Conservation (phyloP, 2,113 vertebrate genomes). For the Cricetomys ansorgei region DNA sequence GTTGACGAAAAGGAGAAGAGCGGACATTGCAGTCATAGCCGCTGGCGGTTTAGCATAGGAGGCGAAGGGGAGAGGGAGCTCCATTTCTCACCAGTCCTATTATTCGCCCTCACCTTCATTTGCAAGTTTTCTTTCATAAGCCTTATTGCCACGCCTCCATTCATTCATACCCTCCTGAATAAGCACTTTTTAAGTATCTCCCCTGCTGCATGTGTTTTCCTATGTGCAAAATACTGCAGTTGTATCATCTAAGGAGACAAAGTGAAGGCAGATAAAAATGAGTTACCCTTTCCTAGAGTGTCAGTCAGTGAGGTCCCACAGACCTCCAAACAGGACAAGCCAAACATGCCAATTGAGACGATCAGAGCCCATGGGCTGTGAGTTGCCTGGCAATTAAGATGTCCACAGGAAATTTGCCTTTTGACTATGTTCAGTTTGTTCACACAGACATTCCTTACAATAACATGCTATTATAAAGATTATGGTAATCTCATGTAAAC, state of each 20-base stretch:
- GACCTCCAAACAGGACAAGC: background rate
- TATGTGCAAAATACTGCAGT: background rate
- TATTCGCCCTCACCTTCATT: background rate
- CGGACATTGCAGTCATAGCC: background rate
- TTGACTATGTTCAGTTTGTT: background rate
- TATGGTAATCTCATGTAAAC: background rate
- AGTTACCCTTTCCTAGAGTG: background rate
- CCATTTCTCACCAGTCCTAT: background rate
- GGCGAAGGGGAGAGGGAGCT: background rate
- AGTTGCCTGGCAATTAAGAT: background rate
- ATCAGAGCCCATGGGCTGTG: background rate
- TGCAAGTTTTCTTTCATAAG: background rate
- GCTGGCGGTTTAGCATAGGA: background rate
- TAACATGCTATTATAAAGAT: background rate
- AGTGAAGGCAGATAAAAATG: background rate
- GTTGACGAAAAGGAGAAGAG: background rate
- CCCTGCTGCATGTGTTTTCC: background rate
- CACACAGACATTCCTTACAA: background rate
- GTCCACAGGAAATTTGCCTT: background rate
- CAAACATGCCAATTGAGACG: background rate
- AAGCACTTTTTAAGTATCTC: background rate
- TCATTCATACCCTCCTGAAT: background rate
- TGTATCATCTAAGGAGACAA: background rate
- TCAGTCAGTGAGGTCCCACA: background rate
- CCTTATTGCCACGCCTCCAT: background rate